Evolutionary conservation across 2,888 invertebrate genomes (phyloP).

Genomic region (Brachyptera risi): DNA sequence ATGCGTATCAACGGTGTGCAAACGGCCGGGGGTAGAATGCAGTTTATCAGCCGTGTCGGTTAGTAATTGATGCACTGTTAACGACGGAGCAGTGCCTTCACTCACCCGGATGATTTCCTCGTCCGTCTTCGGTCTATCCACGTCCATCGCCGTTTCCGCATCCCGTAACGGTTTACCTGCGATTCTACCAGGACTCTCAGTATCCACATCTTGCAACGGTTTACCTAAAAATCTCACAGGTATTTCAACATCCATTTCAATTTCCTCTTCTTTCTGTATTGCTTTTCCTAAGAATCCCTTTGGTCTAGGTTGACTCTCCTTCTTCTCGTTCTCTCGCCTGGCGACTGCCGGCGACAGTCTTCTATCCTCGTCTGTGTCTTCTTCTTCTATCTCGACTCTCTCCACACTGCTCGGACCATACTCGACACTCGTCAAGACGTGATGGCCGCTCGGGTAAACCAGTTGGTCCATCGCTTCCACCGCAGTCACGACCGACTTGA

Average conservation of each 20-base stretch:
- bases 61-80: conserved; percentile 20
- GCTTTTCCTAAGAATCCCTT: neutral
- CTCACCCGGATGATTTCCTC: conserved; percentile 33
- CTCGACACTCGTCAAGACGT: conserved; percentile 40
- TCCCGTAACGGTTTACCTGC: neutral
- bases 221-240: conserved; percentile 6
- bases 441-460: conserved; percentile 44
- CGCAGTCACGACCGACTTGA: conserved; percentile 58
- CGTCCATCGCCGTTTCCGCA: no score
- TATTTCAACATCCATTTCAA: no score
- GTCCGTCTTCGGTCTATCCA: conserved; percentile 17
- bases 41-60: conserved; percentile 25
- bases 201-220: neutral
- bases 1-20: conserved; percentile 20
- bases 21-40: conserved; percentile 20
- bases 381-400: conserved; percentile 47
- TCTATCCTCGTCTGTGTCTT: conserved; percentile 45
- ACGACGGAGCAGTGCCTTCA: conserved; percentile 18
- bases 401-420: conserved; percentile 45
- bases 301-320: conserved; percentile 1
- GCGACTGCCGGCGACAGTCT: conserved; percentile 31
- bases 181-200: neutral
- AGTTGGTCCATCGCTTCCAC: conserved; percentile 43
- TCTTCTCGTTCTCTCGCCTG: conserved; percentile 39
- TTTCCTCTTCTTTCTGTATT: neutral